A percentile compares a stretch with the other conserved stretches of the same genome.
Evolutionary conservation across 2,113 vertebrate species (phyloP).

Genomic region (Notothenia coriiceps): DNA sequence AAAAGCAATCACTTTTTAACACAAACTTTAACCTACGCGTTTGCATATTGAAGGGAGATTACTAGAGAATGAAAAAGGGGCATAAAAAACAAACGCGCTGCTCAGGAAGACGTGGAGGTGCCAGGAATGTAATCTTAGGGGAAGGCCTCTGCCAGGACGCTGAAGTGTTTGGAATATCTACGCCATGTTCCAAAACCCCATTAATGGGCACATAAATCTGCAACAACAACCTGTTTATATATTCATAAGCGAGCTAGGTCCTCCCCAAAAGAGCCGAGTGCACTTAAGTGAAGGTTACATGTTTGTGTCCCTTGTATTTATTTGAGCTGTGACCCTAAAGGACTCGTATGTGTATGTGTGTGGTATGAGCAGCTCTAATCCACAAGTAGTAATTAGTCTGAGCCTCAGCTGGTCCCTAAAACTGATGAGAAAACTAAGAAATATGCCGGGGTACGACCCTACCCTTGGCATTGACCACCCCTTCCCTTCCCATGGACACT

Average conservation of each 20-base stretch:
- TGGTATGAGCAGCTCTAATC: constrained; percentile 61
- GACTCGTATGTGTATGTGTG: constrained; percentile 45
- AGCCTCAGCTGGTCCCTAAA: constrained; percentile 40
- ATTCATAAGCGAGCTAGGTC: constrained; percentile 53
- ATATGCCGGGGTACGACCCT: constrained; percentile 48
- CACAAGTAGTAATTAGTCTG: constrained; percentile 58
- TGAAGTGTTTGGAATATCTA: constrained; percentile 74
- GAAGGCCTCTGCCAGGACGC: constrained; percentile 46
- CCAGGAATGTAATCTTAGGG: constrained; percentile 63
- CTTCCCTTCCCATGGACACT: constrained; percentile 66
- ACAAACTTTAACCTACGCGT: constrained; percentile 52
- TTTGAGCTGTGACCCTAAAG: constrained; percentile 36
- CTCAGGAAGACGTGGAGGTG: constrained; percentile 53
- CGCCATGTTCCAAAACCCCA: constrained; percentile 58
- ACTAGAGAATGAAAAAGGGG: constrained; percentile 43
- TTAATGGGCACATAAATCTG: constrained; percentile 69
- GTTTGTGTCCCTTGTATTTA: constrained; percentile 17
- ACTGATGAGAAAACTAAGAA: constrained; percentile 61
- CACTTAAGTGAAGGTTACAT: constrained; percentile 7
- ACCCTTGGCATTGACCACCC: constrained; percentile 51
- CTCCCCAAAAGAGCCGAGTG: constrained; percentile 33
- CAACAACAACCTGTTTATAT: constrained; percentile 70
- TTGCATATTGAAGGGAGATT: constrained; percentile 57
- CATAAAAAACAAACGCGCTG: constrained; percentile 58
- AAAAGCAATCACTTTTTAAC: constrained; percentile 58